Conservation (phyloP, 2,113 vertebrate species). For the Caretta caretta region DNA sequence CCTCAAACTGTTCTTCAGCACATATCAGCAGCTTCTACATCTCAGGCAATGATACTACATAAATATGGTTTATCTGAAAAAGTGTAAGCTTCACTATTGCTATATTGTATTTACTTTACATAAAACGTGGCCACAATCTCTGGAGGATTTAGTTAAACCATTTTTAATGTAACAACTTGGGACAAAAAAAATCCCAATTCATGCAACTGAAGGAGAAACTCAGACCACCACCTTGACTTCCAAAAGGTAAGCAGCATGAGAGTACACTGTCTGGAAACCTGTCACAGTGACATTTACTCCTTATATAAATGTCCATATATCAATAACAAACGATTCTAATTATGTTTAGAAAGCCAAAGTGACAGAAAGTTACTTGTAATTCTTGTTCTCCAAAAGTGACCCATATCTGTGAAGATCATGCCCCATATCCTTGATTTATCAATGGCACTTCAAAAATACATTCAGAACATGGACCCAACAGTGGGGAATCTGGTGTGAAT, state of each 20-base stretch:
- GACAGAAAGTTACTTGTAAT: neutral
- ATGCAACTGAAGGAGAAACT: neutral
- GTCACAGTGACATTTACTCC: neutral
- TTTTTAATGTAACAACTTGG: neutral
- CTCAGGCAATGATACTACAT: slow-evolving; percentile 9
- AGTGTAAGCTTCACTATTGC: neutral
- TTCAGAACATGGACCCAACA: accelerated
- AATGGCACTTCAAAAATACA: neutral
- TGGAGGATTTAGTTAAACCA: neutral
- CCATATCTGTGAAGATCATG: neutral
- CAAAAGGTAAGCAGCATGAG: neutral
- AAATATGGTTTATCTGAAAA: slow-evolving; percentile 17
- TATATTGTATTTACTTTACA: neutral
- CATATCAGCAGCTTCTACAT: neutral
- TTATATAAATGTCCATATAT: neutral
- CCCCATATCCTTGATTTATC: neutral
- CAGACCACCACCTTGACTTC: neutral
- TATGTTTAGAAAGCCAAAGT: neutral
- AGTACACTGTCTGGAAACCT: neutral
- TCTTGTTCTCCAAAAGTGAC: neutral
- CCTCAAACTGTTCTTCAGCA: neutral
- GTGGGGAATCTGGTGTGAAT: neutral
- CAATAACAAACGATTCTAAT: neutral
- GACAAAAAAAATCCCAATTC: neutral
- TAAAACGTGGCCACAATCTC: neutral